phyloP scores from a whole-genome alignment of 2,888 invertebrate genomes.

The Sphaerophoria taeniata region DNA sequence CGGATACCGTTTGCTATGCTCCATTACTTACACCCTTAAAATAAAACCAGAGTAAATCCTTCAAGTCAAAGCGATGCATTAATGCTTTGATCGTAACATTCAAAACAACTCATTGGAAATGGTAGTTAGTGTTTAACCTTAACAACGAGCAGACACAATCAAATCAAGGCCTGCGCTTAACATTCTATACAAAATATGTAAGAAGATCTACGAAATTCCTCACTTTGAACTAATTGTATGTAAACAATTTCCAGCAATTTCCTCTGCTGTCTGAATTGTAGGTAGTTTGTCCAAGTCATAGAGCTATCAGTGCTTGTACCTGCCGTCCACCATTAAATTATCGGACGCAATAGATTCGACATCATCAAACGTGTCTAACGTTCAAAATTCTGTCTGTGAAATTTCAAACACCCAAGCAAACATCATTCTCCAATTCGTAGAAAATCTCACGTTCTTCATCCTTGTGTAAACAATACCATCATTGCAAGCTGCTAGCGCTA shows the following conservation, averaged over 20 bases:
- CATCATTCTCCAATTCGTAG: conserved; percentile 28
- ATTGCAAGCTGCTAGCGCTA: not conserved
- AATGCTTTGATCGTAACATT: conserved; percentile 25
- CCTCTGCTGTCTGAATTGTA: not conserved
- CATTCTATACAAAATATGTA: conserved; percentile 15
- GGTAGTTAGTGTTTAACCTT: conserved; percentile 36
- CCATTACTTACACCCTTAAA: too few relatives aligned
- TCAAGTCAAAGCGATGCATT: not conserved
- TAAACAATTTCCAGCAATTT: conserved; percentile 51
- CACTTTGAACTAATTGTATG: conserved; percentile 63
- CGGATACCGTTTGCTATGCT: too few relatives aligned
- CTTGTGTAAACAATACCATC: conserved; percentile 54
- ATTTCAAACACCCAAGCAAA: conserved; percentile 49
- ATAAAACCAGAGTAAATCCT: too few relatives aligned
- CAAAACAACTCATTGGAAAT: conserved; percentile 41
- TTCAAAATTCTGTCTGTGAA: conserved; percentile 51
- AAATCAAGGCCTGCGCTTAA: conserved; percentile 44
- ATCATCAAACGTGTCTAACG: conserved; percentile 27
- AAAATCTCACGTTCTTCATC: conserved; percentile 55
- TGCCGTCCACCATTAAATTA: conserved; percentile 7
- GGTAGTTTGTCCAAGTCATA: not conserved
- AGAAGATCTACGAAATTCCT: conserved; percentile 50
- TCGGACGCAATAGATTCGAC: conserved; percentile 26
- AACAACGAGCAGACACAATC: conserved; percentile 29
- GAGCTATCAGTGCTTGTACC: not conserved